Evolutionary conservation across 2,797 vertebrate species (phyloP).

Genomic region (Selene dorsalis): DNA sequence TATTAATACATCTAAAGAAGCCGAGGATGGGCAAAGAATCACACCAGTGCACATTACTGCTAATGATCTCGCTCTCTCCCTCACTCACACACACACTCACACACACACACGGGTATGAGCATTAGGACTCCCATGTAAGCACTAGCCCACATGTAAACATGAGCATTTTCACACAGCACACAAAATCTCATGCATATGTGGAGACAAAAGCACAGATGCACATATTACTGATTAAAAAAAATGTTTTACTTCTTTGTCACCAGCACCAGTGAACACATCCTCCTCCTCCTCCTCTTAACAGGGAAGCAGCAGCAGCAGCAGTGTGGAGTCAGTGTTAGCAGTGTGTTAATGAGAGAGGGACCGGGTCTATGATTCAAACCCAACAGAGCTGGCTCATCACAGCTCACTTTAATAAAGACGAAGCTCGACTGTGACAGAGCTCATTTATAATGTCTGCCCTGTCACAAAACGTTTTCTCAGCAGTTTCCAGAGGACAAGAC

Average conservation of each 20-base stretch:
- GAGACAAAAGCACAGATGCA: constrained; percentile 2
- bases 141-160: not conserved
- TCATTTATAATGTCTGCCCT: constrained; percentile 33
- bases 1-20: constrained; percentile 63
- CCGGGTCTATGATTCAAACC: constrained; percentile 39
- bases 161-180: not conserved
- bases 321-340: constrained; percentile 24
- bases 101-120: constrained; percentile 4
- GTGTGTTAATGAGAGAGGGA: constrained; percentile 55
- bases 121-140: not conserved
- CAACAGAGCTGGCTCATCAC: constrained; percentile 52
- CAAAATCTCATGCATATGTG: not conserved
- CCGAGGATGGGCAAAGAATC: constrained; percentile 52
- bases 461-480: constrained; percentile 27
- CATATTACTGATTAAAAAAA: constrained; percentile 15
- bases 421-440: constrained; percentile 27
- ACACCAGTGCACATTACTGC: constrained; percentile 59
- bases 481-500: not conserved
- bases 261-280: not conserved
- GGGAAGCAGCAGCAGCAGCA: constrained; percentile 4
- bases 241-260: constrained; percentile 16
- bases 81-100: constrained; percentile 25
- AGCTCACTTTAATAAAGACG: constrained; percentile 34
- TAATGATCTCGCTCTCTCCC: constrained; percentile 57
- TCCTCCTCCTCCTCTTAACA: not conserved